Percentiles rank a stretch among this genome's conserved stretches.
phyloP scores from a whole-genome alignment of 2,113 vertebrate species.

The Poeciliopsis turrubarensis region DNA sequence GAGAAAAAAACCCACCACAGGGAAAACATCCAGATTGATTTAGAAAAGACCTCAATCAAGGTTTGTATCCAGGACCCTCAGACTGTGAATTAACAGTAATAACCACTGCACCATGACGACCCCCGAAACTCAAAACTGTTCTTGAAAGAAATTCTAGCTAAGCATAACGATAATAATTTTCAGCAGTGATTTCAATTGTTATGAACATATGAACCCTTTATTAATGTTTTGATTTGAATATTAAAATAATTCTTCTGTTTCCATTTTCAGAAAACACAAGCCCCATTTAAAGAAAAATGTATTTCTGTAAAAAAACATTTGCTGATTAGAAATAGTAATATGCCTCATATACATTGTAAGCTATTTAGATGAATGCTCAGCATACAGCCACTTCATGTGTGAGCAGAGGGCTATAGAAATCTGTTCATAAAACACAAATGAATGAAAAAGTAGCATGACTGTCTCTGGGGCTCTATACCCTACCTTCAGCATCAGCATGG shows the following conservation, averaged over 20 bases:
- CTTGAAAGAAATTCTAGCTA: too few species aligned
- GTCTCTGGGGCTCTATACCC: conserved; percentile 41
- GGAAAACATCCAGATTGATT: not conserved
- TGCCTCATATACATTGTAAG: not conserved
- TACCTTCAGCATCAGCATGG: conserved; percentile 49
- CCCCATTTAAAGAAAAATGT: not conserved
- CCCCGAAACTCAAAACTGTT: too few species aligned
- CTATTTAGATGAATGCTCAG: conserved; percentile 48
- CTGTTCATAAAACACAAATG: conserved; percentile 62
- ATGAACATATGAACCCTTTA: not conserved
- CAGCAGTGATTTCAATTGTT: conserved; percentile 10
- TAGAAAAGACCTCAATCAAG: too few species aligned
- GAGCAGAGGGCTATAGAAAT: conserved; percentile 47
- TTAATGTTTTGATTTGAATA: not conserved
- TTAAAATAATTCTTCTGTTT: not conserved
- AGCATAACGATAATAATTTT: not conserved
- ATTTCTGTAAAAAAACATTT: not conserved
- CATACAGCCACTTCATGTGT: conserved; percentile 12
- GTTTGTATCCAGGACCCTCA: too few species aligned
- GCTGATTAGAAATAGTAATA: not conserved
- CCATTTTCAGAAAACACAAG: not conserved
- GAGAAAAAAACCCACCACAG: not conserved
- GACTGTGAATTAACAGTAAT: too few species aligned
- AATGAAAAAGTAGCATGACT: conserved; percentile 50
- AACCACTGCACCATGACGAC: too few species aligned